These are phyloP conservation scores for Acromyrmex heyeri DNA, from an alignment of 1,140 invertebrate species.

Conservation along the genomic window DNA sequence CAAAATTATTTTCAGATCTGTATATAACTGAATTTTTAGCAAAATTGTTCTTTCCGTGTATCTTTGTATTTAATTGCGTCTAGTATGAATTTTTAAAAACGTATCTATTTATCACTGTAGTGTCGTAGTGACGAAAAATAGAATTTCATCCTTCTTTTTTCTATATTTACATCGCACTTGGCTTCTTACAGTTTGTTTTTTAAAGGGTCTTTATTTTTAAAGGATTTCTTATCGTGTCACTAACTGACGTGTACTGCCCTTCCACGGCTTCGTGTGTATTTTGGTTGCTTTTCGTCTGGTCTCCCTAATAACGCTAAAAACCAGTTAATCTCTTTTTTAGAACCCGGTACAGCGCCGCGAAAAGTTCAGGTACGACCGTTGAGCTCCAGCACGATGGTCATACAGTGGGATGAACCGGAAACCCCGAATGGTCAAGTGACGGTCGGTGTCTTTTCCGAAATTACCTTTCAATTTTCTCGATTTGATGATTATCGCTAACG, in stretches of 20 bases:
- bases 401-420: slow-evolving; percentile 99
- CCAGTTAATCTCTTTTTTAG: slow-evolving; percentile 86
- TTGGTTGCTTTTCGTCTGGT: not conserved
- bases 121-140: not conserved
- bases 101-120: slow-evolving; percentile 33
- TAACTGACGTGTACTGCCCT: slow-evolving; percentile 56
- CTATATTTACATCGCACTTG: slow-evolving; percentile 16
- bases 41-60: not conserved
- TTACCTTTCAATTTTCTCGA: not conserved
- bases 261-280: not conserved
- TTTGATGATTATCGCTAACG: slow-evolving; percentile 24
- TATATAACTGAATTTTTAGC: too few species aligned
- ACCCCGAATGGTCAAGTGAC: slow-evolving; percentile 98
- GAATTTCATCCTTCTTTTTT: slow-evolving; percentile 11
- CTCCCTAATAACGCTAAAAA: slow-evolving; percentile 9
- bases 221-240: slow-evolving; percentile 60
- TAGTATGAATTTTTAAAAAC: slow-evolving; percentile 25
- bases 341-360: slow-evolving; percentile 97
- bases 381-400: slow-evolving; percentile 97
- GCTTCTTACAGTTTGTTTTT: slow-evolving; percentile 48
- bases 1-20: too few species aligned
- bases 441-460: slow-evolving; percentile 86
- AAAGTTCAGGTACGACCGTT: slow-evolving; percentile 97
- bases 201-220: slow-evolving; percentile 24
- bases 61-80: slow-evolving; percentile 24